A percentile compares a stretch with the other conserved stretches of the same genome.
Evolutionary conservation across 2,888 invertebrate genomes (phyloP).

Genomic region (Panorpa germanica): DNA sequence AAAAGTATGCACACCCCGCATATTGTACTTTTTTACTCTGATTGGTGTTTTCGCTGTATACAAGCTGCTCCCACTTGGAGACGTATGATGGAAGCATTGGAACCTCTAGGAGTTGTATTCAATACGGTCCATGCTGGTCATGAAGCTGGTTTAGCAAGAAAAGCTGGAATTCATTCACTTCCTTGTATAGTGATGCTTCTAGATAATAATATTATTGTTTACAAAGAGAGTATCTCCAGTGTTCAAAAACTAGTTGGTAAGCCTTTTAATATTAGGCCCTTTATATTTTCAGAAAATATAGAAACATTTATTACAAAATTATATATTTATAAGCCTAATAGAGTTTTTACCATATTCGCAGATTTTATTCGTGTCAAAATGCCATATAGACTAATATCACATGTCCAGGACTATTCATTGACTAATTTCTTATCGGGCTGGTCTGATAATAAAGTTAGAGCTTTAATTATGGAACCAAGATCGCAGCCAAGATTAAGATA

Average conservation of each 20-base stretch:
- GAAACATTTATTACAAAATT: conserved; percentile 1
- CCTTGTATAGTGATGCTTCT: conserved; percentile 67
- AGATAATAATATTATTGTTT: conserved; percentile 69
- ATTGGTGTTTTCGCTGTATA: conserved; percentile 88
- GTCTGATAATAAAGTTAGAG: conserved; percentile 81
- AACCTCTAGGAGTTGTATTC: conserved; percentile 65
- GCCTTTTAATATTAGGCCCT: too few relatives aligned
- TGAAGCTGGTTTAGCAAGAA: conserved; percentile 55
- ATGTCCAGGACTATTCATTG: conserved; percentile 50
- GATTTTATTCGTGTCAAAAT: conserved; percentile 78
- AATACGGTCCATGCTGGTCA: conserved; percentile 73
- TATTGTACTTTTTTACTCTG: conserved; percentile 78
- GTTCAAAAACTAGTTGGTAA: conserved; percentile 69
- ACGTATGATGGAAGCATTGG: conserved; percentile 67
- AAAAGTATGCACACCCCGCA: conserved; percentile 70
- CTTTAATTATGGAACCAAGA: conserved; percentile 68
- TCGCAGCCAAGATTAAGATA: conserved; percentile 65
- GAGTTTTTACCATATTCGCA: background rate
- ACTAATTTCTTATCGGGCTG: conserved; percentile 71
- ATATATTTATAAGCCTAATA: background rate
- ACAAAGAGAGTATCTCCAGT: conserved; percentile 63
- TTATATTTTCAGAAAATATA: background rate
- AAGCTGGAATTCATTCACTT: conserved; percentile 61
- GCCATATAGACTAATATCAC: conserved; percentile 59
- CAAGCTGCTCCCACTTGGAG: conserved; percentile 75